These are phyloP conservation scores for Callipepla californica DNA, from an alignment of 2,113 vertebrate genomes.

Conservation along the genomic window DNA sequence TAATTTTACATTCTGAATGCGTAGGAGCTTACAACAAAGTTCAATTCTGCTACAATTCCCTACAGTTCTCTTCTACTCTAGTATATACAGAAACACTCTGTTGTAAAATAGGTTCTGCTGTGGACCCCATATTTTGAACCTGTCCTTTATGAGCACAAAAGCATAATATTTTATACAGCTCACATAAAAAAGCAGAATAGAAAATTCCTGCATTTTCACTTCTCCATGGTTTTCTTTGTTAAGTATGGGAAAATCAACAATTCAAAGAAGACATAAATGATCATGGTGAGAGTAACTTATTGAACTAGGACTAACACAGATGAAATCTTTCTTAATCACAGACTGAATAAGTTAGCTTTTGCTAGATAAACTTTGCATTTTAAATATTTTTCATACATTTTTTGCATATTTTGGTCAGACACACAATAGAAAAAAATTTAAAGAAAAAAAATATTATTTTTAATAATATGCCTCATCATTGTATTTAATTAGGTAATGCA, in stretches of 20 bases:
- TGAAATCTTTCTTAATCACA: neutral
- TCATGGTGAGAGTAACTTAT: neutral
- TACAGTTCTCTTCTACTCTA: neutral
- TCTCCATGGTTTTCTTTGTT: neutral
- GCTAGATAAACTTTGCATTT: neutral
- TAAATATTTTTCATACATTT: neutral
- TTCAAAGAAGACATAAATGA: neutral
- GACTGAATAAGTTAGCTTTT: neutral
- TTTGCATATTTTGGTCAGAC: neutral
- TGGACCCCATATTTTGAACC: neutral
- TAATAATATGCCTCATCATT: neutral
- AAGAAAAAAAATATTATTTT: neutral
- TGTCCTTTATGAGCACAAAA: conserved; percentile 36
- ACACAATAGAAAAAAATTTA: neutral
- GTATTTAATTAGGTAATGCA: neutral
- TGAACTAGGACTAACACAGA: neutral
- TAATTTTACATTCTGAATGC: conserved; percentile 44
- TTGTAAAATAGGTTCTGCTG: neutral
- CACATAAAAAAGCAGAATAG: neutral
- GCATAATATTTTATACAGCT: neutral
- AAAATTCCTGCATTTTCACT: neutral
- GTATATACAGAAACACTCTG: neutral
- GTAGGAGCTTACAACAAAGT: conserved; percentile 21
- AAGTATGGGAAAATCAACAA: neutral
- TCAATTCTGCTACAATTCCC: neutral